Conservation (phyloP, 2,113 vertebrate genomes). For the Paramisgurnus dabryanus region DNA sequence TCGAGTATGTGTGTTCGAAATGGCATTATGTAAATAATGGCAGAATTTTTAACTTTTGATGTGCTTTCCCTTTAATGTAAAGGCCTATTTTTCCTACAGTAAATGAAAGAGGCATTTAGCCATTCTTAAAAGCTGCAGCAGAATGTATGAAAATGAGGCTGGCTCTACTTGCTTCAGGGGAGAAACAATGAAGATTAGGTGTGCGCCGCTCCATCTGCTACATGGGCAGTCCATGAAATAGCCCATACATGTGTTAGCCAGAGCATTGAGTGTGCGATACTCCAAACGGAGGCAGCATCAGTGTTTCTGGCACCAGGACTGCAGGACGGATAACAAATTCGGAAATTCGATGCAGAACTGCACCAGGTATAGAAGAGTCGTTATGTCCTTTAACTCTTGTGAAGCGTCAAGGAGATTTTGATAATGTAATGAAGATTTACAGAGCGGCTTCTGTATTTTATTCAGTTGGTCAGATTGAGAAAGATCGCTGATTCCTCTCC, state of each 20-base stretch:
- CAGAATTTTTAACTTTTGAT: neutral
- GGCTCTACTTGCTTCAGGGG: conserved; percentile 64
- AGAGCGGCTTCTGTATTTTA: conserved; percentile 38
- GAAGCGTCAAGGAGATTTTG: conserved; percentile 51
- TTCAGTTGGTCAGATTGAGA: conserved; percentile 60
- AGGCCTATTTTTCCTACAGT: neutral
- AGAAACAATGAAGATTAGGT: conserved; percentile 64
- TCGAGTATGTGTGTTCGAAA: too few relatives aligned
- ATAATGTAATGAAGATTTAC: conserved; percentile 67
- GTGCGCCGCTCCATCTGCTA: conserved; percentile 72
- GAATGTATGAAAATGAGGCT: conserved; percentile 63
- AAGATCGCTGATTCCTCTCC: conserved; percentile 59
- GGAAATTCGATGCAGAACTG: conserved; percentile 46
- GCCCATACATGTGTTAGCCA: conserved; percentile 58
- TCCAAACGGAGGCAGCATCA: conserved; percentile 64
- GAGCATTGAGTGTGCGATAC: conserved; percentile 63
- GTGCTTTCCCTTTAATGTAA: neutral
- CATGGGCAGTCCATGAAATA: conserved; percentile 71
- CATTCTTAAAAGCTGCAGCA: conserved; percentile 17
- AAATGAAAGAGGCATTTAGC: conserved; percentile 2
- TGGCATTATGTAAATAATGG: neutral
- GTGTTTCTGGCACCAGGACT: conserved; percentile 62
- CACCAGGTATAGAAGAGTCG: conserved; percentile 1
- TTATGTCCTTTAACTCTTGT: conserved; percentile 34
- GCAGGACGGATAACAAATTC: conserved; percentile 64